A percentile compares a stretch with the other conserved stretches of the same genome.
Conservation (phyloP, 2,113 vertebrate genomes). For the Lathamus discolor region DNA sequence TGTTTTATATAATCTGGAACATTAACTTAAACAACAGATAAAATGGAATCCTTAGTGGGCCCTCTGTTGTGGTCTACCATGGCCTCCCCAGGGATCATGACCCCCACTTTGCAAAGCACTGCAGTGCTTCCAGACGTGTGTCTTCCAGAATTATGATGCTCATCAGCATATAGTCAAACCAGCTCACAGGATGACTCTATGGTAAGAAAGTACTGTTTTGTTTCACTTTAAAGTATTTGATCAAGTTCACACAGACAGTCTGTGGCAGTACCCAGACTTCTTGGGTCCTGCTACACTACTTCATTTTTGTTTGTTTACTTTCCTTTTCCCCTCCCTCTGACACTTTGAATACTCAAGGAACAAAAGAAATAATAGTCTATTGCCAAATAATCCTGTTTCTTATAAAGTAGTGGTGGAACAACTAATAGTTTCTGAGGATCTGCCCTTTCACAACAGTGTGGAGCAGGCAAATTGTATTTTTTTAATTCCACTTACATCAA, state of each 20-base stretch:
- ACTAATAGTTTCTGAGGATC: background rate
- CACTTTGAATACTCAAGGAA: background rate
- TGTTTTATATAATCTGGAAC: background rate
- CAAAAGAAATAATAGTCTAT: background rate
- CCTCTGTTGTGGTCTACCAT: background rate
- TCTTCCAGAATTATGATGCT: background rate
- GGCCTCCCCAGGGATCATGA: fast-evolving
- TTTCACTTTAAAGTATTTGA: background rate
- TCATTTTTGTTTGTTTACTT: background rate
- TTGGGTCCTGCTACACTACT: background rate
- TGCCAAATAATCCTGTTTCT: background rate
- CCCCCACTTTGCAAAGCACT: background rate
- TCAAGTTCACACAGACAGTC: background rate
- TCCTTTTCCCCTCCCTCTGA: fast-evolving
- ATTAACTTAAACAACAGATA: background rate
- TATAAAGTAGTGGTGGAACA: background rate
- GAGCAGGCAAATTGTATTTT: background rate
- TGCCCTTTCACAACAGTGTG: background rate
- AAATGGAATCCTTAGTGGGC: background rate
- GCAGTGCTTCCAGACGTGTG: background rate
- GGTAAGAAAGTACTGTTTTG: background rate
- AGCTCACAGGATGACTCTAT: background rate
- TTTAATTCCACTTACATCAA: conserved; percentile 25
- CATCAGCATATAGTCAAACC: background rate
- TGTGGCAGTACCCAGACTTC: background rate